phyloP scores from a whole-genome alignment of 2,888 invertebrate genomes.

The Rhagium mordax region DNA sequence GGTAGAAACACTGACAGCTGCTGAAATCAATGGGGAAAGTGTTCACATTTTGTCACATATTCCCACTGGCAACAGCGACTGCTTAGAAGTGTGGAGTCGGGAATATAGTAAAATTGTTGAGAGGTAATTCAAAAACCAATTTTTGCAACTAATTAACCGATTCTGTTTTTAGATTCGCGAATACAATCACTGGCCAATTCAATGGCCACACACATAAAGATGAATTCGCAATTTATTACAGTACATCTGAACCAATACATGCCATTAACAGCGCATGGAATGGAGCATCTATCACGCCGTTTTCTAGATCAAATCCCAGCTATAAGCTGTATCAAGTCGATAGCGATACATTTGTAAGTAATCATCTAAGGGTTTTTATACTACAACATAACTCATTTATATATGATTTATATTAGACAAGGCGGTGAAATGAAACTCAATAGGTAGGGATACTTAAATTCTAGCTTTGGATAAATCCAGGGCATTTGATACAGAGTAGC shows the following conservation, averaged over 20 bases:
- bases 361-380: neutral
- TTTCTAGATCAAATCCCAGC: slow-evolving; percentile 78
- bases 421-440: too few relatives aligned
- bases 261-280: slow-evolving; percentile 84
- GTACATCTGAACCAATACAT: slow-evolving; percentile 69
- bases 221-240: slow-evolving; percentile 81
- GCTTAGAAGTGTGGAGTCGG: slow-evolving; percentile 79
- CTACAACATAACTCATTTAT: neutral
- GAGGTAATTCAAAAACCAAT: slow-evolving; percentile 72
- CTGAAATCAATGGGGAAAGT: slow-evolving; percentile 76
- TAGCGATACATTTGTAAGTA: slow-evolving; percentile 55
- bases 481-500: too few relatives aligned
- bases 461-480: too few relatives aligned
- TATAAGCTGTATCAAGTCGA: slow-evolving; percentile 59
- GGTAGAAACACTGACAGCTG: slow-evolving; percentile 65
- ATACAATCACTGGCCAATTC: slow-evolving; percentile 87
- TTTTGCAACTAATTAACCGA: too few relatives aligned
- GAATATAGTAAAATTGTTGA: slow-evolving; percentile 81
- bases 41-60: slow-evolving; percentile 92
- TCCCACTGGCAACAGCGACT: slow-evolving; percentile 81
- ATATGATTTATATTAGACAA: too few relatives aligned
- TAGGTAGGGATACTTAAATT: too few relatives aligned
- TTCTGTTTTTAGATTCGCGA: slow-evolving; percentile 84
- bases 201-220: slow-evolving; percentile 88
- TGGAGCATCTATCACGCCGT: slow-evolving; percentile 87